Base-by-base conservation (phyloP, 2,113 vertebrate species). In the Onychostoma macrolepis region DNA sequence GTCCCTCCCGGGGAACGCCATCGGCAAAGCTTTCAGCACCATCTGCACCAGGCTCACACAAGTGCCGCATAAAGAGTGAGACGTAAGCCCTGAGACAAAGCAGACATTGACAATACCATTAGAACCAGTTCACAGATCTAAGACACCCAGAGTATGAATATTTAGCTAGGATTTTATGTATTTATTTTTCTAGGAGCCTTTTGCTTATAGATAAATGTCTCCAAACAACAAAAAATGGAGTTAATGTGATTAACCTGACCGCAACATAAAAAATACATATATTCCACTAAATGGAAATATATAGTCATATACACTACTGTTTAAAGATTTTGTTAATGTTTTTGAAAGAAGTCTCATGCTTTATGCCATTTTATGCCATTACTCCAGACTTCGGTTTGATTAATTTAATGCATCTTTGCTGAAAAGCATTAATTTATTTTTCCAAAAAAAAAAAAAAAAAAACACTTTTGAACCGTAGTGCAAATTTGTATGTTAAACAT, bases 11-110 rank as follows among this genome's bases (percentile, higher is more conserved):
- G 30, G 98, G 98, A 24, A 99, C 98, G 0, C 98, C 98, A 65
- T 99, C 98, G 0, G 98, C 98, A 84, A 99, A 99, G 4, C 98
- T 99, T 90, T 99, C 98, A 0, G 98, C 97, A 0, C 98, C 98
- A 81, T 99, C 98, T 17, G 97, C 98, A 33, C 98, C 98, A 0
- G 98, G 98, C 80, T 99, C 98, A 78, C 98, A 99, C 24, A 99
- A 95, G 91, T 99, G 98, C 79, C 98, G 95, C 98, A 99, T 99
- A 86, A 99, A 99, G 7, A 99, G 95, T 0, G 98, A 99, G 4
- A 99, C 97, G 0, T 99, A 99, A 28, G 98, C 97, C 92, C 98
- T 99, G 89, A 2, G 30, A 58, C 1, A 56, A 45, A 80, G 33
- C 1, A 81, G 19, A 67, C 36, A 28, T 21, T 19, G 67, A 4